Conservation (phyloP, 2,888 invertebrate species). For the Ichneumon xanthorius region DNA sequence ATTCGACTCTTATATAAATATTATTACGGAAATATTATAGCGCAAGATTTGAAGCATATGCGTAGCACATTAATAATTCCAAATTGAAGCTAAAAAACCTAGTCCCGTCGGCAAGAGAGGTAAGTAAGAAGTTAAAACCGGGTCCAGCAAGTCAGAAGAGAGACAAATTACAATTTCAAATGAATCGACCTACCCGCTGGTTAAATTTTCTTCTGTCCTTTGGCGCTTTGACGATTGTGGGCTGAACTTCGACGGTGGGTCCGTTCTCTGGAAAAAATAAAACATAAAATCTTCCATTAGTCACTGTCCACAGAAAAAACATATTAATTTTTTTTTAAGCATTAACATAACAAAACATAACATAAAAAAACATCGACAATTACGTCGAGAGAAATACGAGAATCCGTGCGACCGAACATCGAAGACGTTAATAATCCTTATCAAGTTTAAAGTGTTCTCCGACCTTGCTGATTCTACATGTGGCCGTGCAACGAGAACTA, state of each 20-base stretch:
- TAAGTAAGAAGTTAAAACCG: too few relatives aligned
- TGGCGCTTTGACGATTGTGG: conserved; percentile 84
- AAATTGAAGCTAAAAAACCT: too few relatives aligned
- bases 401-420: conserved; percentile 41
- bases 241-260: conserved; percentile 77
- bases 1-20: too few relatives aligned
- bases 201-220: conserved; percentile 86
- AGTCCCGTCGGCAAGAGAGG: too few relatives aligned
- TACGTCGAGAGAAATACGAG: too few relatives aligned
- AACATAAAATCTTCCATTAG: conserved; percentile 35
- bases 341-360: too few relatives aligned
- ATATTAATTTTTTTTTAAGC: too few relatives aligned
- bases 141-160: not conserved
- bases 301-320: not conserved
- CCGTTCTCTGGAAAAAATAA: conserved; percentile 81
- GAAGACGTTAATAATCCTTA: conserved; percentile 21
- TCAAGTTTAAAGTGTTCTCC: not conserved
- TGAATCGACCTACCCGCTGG: conserved; percentile 84
- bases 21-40: too few relatives aligned
- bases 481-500: not conserved
- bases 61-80: too few relatives aligned
- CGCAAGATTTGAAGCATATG: too few relatives aligned
- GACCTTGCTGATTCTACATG: not conserved
- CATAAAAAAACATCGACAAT: too few relatives aligned
- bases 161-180: conserved; percentile 9